Base-by-base conservation (phyloP, 2,113 vertebrate species). In the Synodontis membranacea region DNA sequence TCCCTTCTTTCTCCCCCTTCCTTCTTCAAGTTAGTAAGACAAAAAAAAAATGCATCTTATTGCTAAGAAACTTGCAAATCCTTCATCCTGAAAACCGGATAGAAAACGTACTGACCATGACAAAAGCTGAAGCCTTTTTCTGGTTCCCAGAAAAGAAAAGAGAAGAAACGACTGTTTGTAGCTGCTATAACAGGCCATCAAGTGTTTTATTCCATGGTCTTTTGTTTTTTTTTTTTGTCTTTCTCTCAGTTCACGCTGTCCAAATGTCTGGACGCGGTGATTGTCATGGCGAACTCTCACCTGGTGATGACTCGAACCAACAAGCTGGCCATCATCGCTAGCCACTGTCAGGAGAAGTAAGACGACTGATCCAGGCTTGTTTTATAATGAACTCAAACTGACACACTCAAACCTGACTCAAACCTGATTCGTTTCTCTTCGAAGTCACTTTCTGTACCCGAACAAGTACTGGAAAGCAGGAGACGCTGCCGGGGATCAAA, bases 341-440 rank as follows among this genome's bases (percentile, higher is more conserved):
- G 97, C 80, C 97, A 99, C 93, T 96, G 96, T 14, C 96, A 97
- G 2, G 97, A 98, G 90, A 99, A 98, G 98, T 99, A 94, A 48
- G 72, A 25, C 39, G 1, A 1, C 64, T 12, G 1, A 56, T 42
- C 31, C 62, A 5, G 76, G 31, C 48, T 78, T 52, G 44, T 7
- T 46, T 68, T 44, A n/a, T 14, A 48, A 34, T 76, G n/a, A n/a
- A n/a, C n/a, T n/a, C n/a, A n/a, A n/a, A n/a, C n/a, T n/a, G n/a
- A n/a, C n/a, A n/a, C n/a, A n/a, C n/a, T n/a, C n/a, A n/a, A 58
- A 14, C 72, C 31, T 11, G 10, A 23, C 34, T 74, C 19, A 50
- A 9, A 39, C 25, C 4, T 84, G 8, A 56, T 42, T 39, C 64
- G 84, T 80, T 70, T 48, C 64, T 4, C 87, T 37, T 80, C 50